Base-by-base conservation (phyloP, 2,888 invertebrate genomes). In the Lordiphosa fenestrarum region DNA sequence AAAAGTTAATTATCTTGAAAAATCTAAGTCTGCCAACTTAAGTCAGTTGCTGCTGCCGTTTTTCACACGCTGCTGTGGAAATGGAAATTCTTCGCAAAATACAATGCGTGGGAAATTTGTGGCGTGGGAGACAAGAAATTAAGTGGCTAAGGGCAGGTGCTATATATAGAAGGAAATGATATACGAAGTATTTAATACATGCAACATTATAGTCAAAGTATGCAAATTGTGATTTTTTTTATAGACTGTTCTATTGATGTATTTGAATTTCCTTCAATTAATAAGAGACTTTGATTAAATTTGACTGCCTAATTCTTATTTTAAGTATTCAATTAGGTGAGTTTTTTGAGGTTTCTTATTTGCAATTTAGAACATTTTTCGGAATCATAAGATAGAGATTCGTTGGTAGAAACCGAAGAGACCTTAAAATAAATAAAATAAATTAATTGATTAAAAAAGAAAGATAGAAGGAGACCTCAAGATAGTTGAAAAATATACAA, bases 81-180 rank as follows among this genome's bases (percentile, higher is more conserved):
- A 63, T 83, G 78, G 75, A 78, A 86, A 87, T 84, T 84, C 86
- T 73, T 60, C 59, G 52, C 72, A 63, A 63, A 63, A 78, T 63
- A 81, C 83, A 81, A 84, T 82, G 76, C 87, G 86, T 87, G 87
- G 88, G 87, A 87, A 83, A 78, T 69, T 50, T 63, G 58, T 66
- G 66, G 81, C 84, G 81, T 77, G 76, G 77, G 76, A 77, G 76
- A 47, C 59, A 58, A 66, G 44, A 49, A 44, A 65, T 61, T 62
- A 75, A 63, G 57, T 74, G 54, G 48, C 58, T 71, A 58, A 66
- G 69, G 69, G 73, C 73, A 71, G 36, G 61, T 69, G 58, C 30
- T 30, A 30, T 30, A 44, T 15, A 15, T 15, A 15, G 39, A 51
- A 48, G 41, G 62, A 60, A 60, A 39, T 44, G 51, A 52, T 52